Evolutionary conservation across 2,888 invertebrate genomes (phyloP), one percentile per base, ranked within the genome.

Genomic region (Drosophila borborema): DNA sequence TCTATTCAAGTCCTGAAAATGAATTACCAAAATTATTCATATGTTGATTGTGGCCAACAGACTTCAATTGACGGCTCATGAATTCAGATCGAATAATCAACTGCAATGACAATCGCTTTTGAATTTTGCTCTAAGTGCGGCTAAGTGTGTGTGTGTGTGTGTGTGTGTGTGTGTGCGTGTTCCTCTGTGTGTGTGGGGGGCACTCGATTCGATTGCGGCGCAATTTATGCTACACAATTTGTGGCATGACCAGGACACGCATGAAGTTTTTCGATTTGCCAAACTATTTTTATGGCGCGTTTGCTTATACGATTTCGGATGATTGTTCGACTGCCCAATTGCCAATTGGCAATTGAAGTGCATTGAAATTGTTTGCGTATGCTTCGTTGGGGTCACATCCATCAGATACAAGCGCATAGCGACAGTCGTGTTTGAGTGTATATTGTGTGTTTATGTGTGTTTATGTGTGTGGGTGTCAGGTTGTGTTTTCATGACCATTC

Each of bases 191-290:
- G 14, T 38, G 14, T 14, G 38, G 4, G 43, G 20, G 63, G 61
- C 43, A 72, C 51, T 72, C 70, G 58, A 64, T 82, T 68, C 83
- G 76, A 86, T 72, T 61, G 67, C 64, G 53, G 56, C 66, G 65
- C 80, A 88, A 77, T 83, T 82, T 77, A 61, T 89, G 81, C 72
- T 61, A 60, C 49, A 77, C 82, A 86, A 83, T 83, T 83, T 80
- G 72, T 36, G 45, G 58, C 38, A 49, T 66, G 70, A 71, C 66
- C 74, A 62, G 48, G 72, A 66, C 55, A 40, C 71, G 55, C 54
- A 60, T 31, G 61, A 75, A 60, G 71, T 81, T 89, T 81, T 38
- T 54, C 87, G 79, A 76, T 89, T 89, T 70, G 70, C 54, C 51
- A 69, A 86, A 86, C 87, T 71, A 86, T 80, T 86, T 72, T 69